These are phyloP conservation scores for Lycorma delicatula DNA, from an alignment of 1,140 invertebrate genomes.

Conservation along the genomic window DNA sequence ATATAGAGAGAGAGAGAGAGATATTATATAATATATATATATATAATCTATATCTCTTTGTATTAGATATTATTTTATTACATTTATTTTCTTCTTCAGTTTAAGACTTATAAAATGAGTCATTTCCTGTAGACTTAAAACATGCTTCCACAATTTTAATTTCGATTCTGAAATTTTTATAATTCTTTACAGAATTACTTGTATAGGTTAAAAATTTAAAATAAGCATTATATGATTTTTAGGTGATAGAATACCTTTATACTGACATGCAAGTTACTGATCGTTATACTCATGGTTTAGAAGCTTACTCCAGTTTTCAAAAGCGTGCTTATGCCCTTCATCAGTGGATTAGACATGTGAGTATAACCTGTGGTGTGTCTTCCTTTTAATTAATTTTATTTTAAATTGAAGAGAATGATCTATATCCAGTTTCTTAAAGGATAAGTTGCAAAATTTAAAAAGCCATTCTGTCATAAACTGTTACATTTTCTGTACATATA, in stretches of 20 bases:
- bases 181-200: neutral
- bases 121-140: neutral
- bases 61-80: too few relatives aligned
- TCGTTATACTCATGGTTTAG: slow-evolving; percentile 42
- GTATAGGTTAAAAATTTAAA: neutral
- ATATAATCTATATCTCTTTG: too few relatives aligned
- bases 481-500: neutral
- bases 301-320: slow-evolving; percentile 45
- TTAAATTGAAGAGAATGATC: neutral
- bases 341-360: slow-evolving; percentile 51
- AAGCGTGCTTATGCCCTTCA: slow-evolving; percentile 43
- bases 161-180: neutral
- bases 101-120: too few relatives aligned
- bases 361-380: neutral
- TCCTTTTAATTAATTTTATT: neutral
- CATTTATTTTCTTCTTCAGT: too few relatives aligned
- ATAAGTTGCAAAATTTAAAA: neutral
- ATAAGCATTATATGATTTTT: slow-evolving; percentile 9
- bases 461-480: neutral
- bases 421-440: neutral
- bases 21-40: too few relatives aligned
- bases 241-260: slow-evolving; percentile 47
- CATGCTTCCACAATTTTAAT: neutral
- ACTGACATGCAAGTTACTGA: slow-evolving; percentile 46
- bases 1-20: too few relatives aligned